Evolutionary conservation across 2,888 invertebrate genomes (phyloP).

Genomic region (Drosophila austrosaltans): DNA sequence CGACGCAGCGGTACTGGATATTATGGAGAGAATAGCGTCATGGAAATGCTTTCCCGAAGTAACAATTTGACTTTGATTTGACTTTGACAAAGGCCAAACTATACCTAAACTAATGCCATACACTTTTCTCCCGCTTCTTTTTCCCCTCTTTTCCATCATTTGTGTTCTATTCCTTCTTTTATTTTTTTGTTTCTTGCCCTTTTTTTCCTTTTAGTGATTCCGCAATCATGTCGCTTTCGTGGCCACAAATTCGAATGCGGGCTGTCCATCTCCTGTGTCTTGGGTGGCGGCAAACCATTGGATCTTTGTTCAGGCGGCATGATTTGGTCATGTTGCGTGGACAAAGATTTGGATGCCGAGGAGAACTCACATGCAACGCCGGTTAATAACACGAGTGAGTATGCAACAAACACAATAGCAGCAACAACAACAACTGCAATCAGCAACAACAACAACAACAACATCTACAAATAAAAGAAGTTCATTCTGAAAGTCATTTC

Average conservation of each 20-base stretch:
- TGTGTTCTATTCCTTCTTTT: neutral
- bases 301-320: slow-evolving; percentile 96
- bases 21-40: slow-evolving; percentile 88
- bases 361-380: slow-evolving; percentile 85
- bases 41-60: slow-evolving; percentile 94
- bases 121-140: slow-evolving; percentile 34
- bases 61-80: slow-evolving; percentile 62
- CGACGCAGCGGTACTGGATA: slow-evolving; percentile 84
- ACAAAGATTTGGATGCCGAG: slow-evolving; percentile 87
- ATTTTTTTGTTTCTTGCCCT: neutral
- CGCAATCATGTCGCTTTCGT: slow-evolving; percentile 93
- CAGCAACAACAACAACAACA: slow-evolving; percentile 22
- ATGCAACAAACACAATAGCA: slow-evolving; percentile 34
- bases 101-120: slow-evolving; percentile 46
- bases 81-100: neutral
- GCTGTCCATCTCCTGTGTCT: slow-evolving; percentile 94
- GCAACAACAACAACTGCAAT: slow-evolving; percentile 14
- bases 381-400: slow-evolving; percentile 95
- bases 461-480: slow-evolving; percentile 36
- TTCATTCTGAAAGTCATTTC: slow-evolving; percentile 24
- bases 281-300: slow-evolving; percentile 93
- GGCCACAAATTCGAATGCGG: slow-evolving; percentile 95
- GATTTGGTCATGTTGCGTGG: slow-evolving; percentile 97
- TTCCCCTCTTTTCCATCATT: slow-evolving; percentile 27
- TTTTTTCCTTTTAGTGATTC: slow-evolving; percentile 89